A percentile compares a stretch with the other conserved stretches of the same genome.
These are phyloP conservation scores for Cantharis flavilabris DNA, from an alignment of 2,888 invertebrate species.

Conservation along the genomic window DNA sequence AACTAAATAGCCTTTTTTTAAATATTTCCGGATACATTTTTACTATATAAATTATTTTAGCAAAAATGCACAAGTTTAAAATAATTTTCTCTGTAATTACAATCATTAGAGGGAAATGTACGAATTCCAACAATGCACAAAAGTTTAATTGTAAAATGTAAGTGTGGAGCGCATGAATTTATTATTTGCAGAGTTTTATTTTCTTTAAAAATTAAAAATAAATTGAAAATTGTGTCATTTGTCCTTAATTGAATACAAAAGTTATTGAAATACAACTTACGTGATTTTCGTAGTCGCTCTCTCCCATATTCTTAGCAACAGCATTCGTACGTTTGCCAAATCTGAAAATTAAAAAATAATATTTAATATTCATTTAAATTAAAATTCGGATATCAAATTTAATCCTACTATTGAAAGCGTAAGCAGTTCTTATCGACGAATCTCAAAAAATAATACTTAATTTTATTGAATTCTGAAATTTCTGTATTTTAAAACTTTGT, in stretches of 20 bases:
- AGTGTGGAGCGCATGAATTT: not conserved
- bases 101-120: not conserved
- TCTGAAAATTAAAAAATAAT: constrained; percentile 44
- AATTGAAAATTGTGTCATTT: not conserved
- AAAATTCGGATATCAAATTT: not conserved
- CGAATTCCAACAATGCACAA: not conserved
- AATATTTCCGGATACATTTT: too few species aligned
- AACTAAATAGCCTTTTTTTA: too few species aligned
- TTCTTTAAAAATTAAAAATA: not conserved
- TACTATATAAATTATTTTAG: too few species aligned
- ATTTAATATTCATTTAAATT: not conserved
- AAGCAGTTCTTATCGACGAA: not conserved
- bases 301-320: constrained; percentile 40
- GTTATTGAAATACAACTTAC: constrained; percentile 35
- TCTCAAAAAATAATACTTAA: not conserved
- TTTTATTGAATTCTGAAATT: too few species aligned
- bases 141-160: not conserved
- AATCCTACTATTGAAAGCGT: too few species aligned
- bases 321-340: constrained; percentile 49
- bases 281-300: constrained; percentile 47
- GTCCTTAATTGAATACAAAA: not conserved
- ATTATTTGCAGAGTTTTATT: not conserved
- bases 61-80: too few species aligned
- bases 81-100: too few species aligned
- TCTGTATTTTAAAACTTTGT: too few species aligned